phyloP scores from a whole-genome alignment of 2,888 invertebrate genomes.

The Napeogenes inachia region DNA sequence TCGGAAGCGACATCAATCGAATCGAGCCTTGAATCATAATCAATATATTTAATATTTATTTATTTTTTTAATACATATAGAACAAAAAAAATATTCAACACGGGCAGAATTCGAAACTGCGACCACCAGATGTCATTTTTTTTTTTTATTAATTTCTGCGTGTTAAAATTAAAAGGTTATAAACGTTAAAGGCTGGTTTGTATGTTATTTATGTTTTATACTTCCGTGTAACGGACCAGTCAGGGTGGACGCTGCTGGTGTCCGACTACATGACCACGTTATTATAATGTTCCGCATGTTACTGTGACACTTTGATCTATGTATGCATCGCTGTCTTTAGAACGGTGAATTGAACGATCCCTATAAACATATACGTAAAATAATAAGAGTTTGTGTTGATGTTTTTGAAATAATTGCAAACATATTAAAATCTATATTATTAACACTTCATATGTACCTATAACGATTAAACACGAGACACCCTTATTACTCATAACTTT shows the following conservation, averaged over 20 bases:
- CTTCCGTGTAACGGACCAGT: slow-evolving; percentile 15
- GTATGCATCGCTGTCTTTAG: slow-evolving; percentile 5
- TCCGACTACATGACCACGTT: slow-evolving; percentile 9
- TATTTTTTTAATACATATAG: too few relatives aligned
- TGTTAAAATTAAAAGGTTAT: too few relatives aligned
- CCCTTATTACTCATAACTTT: too few relatives aligned
- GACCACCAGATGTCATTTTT: too few relatives aligned
- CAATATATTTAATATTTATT: too few relatives aligned
- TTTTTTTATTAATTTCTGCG: too few relatives aligned
- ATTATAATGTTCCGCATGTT: slow-evolving; percentile 14
- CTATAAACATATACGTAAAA: not conserved
- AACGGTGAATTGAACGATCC: slow-evolving; percentile 6
- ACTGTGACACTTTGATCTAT: slow-evolving; percentile 3
- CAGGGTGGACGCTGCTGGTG: slow-evolving; percentile 17
- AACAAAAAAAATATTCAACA: too few relatives aligned
- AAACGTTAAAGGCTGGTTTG: not conserved
- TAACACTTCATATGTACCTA: too few relatives aligned
- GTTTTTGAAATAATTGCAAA: not conserved
- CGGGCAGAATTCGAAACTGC: too few relatives aligned
- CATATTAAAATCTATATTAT: not conserved
- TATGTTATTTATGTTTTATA: not conserved
- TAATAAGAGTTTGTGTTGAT: not conserved
- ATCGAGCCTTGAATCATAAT: too few relatives aligned
- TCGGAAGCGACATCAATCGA: too few relatives aligned
- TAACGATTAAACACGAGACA: too few relatives aligned